Conservation (phyloP, 2,797 vertebrate genomes). For the Anolis apletophallus region DNA sequence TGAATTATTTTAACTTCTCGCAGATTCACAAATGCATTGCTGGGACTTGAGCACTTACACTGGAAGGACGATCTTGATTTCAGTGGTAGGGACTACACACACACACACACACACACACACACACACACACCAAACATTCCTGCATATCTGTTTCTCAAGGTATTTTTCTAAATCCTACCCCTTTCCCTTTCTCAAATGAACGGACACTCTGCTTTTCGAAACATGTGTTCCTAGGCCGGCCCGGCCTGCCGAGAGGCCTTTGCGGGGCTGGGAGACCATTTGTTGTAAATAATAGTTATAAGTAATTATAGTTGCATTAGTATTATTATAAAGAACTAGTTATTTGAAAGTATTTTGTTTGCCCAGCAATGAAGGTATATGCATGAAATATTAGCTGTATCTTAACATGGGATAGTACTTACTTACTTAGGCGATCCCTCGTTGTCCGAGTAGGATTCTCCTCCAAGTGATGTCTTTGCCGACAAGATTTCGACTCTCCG, state of each 20-base stretch:
- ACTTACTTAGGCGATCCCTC: no score
- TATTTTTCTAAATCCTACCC: background rate
- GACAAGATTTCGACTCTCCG: no score
- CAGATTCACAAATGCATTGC: conserved; percentile 14
- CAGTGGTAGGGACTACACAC: background rate
- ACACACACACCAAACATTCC: background rate
- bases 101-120: no score
- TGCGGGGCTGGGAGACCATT: no score
- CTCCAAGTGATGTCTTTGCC: no score
- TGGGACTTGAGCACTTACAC: conserved; percentile 9
- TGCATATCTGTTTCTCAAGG: background rate
- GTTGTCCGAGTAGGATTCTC: no score
- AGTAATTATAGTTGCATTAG: no score
- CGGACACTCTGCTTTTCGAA: background rate
- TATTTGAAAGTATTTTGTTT: background rate
- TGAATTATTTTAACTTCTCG: conserved; percentile 45
- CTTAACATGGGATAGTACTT: no score
- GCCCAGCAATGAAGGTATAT: background rate
- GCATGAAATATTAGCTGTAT: background rate
- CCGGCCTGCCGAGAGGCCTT: no score
- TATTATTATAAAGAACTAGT: background rate
- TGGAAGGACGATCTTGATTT: conserved; percentile 28
- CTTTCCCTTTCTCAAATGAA: conserved; percentile 2
- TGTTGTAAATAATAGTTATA: no score
- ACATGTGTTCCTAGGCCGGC: background rate